phyloP scores from a whole-genome alignment of 2,113 vertebrate species.

The human region DNA sequence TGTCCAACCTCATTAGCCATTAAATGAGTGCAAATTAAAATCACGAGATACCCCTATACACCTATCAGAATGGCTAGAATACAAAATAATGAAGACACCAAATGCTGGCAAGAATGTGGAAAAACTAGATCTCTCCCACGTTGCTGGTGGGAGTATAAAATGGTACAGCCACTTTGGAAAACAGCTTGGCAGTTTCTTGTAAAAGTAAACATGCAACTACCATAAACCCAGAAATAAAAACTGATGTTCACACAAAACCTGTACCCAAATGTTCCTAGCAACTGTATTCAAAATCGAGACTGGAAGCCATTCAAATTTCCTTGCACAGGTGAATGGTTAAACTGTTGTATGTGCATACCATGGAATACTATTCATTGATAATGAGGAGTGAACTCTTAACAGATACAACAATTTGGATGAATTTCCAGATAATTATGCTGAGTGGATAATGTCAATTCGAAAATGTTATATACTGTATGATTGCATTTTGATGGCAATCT shows the following conservation, averaged over 20 bases:
- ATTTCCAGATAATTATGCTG: not conserved
- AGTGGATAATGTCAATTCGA: not conserved
- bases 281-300: not conserved
- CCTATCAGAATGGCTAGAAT: not conserved
- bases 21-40: not conserved
- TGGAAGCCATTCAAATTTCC: not conserved
- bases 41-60: not conserved
- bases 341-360: not conserved
- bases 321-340: not conserved
- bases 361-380: not conserved
- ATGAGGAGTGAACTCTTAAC: not conserved
- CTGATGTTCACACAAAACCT: not conserved
- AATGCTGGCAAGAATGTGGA: not conserved
- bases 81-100: not conserved
- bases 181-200: not conserved
- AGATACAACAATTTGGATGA: not conserved
- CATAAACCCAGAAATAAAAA: not conserved
- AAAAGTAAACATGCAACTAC: not conserved
- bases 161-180: not conserved
- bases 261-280: not conserved
- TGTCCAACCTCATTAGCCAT: not conserved
- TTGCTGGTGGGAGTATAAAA: not conserved
- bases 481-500: not conserved
- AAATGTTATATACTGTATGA: not conserved
- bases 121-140: not conserved